Base-by-base conservation (phyloP, 2,797 vertebrate genomes). In the Danio aesculapii region DNA sequence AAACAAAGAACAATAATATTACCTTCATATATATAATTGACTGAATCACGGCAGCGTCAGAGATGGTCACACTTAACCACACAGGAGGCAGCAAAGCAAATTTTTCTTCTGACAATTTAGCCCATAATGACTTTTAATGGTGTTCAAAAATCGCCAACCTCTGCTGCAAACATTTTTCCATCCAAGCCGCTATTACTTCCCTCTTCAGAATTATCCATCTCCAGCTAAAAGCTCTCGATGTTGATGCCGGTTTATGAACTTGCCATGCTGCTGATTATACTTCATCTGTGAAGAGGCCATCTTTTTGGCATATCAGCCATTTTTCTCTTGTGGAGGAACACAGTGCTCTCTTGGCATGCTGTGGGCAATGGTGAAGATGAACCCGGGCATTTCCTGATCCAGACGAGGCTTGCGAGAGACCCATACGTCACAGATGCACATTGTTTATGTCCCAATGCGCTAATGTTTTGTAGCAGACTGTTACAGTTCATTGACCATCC, bases 401-500 rank as follows among this genome's bases (percentile, higher is more conserved):
- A 77, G 41, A 50, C 17, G 64, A 46, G 62, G 74, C 67, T 85
- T 55, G 50, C 70, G 1, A n/a, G n/a, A n/a, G n/a, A 46, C 67
- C 63, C 81, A 55, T 64, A 67, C 44, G 57, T 69, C 64, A 44
- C 58, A 50, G 75, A 70, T 83, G 83, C 80, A 87, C 71, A 75
- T 58, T 81, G 81, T 85, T 86, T 14, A 77, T 30, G 55, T 84
- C 81, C 81, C 46, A 86, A 87, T 87, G 80, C 83, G 90, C 89
- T 86, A 86, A 91, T 86, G 87, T 84, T 75, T 86, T 86, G 90
- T 76, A 84, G 84, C 86, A 52, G 57, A 75, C 82, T 74, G 73
- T 85, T 84, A 84, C 74, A 84, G 84, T 88, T 88, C 73, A 83
- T 52, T 84, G 43, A 66, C 61, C 67, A 59, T 64, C 49, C 17